These are phyloP conservation scores for Pecten maximus DNA, from an alignment of 2,888 invertebrate genomes.

Conservation along the genomic window DNA sequence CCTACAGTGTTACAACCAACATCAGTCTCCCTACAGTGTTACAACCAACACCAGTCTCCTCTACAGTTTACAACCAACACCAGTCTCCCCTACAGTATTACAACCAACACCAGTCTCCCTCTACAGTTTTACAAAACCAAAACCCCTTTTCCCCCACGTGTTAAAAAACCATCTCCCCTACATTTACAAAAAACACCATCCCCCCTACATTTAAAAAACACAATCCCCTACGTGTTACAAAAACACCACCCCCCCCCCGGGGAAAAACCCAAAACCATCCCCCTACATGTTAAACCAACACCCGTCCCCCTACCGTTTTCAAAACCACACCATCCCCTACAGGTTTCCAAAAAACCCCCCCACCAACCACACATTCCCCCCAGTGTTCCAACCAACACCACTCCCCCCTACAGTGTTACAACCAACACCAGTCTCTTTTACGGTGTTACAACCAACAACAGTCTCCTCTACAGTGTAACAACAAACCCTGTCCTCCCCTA, in stretches of 20 bases:
- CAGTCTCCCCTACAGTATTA: neutral
- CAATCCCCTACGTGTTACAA: constrained; percentile 21
- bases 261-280: neutral
- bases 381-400: no score
- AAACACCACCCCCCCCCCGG: neutral
- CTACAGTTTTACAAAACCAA: neutral
- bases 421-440: neutral
- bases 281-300: neutral
- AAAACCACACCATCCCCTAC: neutral
- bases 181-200: neutral
- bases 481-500: no score
- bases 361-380: neutral
- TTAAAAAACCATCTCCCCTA: no score
- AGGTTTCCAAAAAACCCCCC: no score
- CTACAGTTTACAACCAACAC: neutral
- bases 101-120: neutral
- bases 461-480: no score
- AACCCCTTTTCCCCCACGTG: no score
- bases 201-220: neutral
- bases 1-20: neutral
- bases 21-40: neutral
- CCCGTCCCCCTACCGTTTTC: neutral
- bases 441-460: no score
- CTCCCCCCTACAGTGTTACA: neutral
- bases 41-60: neutral